Base-by-base conservation (phyloP, 2,113 vertebrate species). In the Pelecanoides urinatrix region DNA sequence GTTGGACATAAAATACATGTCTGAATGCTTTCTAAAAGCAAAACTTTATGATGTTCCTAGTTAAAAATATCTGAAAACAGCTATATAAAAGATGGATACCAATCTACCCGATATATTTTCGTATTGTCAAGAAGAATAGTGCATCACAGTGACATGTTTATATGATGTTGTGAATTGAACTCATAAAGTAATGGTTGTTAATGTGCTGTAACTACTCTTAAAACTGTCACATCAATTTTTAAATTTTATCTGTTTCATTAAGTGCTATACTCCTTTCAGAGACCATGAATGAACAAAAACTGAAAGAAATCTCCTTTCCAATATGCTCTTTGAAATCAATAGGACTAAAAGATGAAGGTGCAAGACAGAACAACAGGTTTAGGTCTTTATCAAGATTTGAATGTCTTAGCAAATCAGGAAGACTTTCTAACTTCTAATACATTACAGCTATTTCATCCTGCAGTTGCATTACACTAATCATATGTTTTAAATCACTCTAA, bases 71-170 rank as follows among this genome's bases (percentile, higher is more conserved):
- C 40, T 40, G 76, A 29, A 55, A 61, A 14, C 10, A 80, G 53
- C 58, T 22, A 2, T 2, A 30, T 1, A 63, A 78, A 49, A 10
- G 5, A 7, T 0, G 27, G 66, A 13, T 53, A 15, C 19, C 45
- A 5, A 5, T 2, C 19, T 45, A 10, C 16, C 52, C 11, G 0
- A 8, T 23, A 2, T 14, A 2, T 84, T 73, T 84, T 72, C 62
- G 40, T 38, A 21, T 13, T 94, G 44, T 25, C 49, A 32, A 22
- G 52, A 70, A 5, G 73, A 9, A 15, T 3, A 59, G 16, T n/a
- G n/a, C n/a, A 80, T 14, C 75, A 34, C 65, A 45, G 38, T 71
- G 95, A 81, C 45, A 15, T 3, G 32, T 81, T 86, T 50, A 10
- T 34, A 11, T 10, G 47, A 74, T 26, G 22, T 0, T 55, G 76